Base-by-base conservation (phyloP, 2,113 vertebrate genomes). In the Phodopus roborovskii region DNA sequence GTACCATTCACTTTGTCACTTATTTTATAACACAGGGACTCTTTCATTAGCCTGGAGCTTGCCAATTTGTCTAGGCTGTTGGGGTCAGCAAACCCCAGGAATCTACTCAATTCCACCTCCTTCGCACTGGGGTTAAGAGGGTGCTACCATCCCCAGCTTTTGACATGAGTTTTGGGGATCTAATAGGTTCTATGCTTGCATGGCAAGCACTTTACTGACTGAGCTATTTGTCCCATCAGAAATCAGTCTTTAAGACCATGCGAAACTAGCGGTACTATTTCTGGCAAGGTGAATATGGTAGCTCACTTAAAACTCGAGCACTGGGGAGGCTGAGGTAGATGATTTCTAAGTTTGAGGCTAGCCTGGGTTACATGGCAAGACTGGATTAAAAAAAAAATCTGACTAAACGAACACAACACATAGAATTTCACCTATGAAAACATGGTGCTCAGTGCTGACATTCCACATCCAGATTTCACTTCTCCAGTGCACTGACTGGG, bases 191-290 rank as follows among this genome's bases (percentile, higher is more conserved):
- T 13, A 48, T 48, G 82, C 60, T 45, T 66, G 17, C 22, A 33
- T 7, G 60, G 17, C 5, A 85, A 66, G 15, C 8, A 66, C 60
- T 30, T 85, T 19, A 48, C 60, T 22, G 24, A 8, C 22, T 42
- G 12, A 42, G 22, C 56, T 15, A 16, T 60, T 56, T 26, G 50
- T 22, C 10, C 11, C 7, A 17, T 42, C 79, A 62, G 56, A 70
- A 30, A 30, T 30, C 64, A 66, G 64, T 66, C 64, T 66, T 66
- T 30, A 66, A 87, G 26, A 66, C 15, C 39, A 93, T 84, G 62
- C 81, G 96, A 94, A 98, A 93, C 74, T 92, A 88, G 15, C 91
- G 62, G n/a, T 96, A 97, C 87, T 94, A 97, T 98, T 96, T 95
- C 77, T 71, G 77, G 91, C 96, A 98, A 98, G 97, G 97, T 87